These are phyloP conservation scores for Drosophila santomea DNA, from an alignment of 1,140 invertebrate species.

Conservation along the genomic window DNA sequence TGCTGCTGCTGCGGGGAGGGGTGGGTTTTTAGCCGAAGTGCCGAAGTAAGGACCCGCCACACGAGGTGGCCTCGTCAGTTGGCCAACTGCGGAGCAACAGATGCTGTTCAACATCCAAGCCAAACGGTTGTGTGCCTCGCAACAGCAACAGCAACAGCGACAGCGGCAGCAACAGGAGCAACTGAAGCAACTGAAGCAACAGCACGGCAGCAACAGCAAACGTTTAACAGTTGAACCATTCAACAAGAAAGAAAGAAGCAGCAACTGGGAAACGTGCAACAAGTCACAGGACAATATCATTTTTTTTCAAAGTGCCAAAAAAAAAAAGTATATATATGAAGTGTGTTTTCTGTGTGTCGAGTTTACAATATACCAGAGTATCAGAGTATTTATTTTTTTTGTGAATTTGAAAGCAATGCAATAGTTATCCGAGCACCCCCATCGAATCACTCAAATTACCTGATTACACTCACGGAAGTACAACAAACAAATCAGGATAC, in stretches of 20 bases:
- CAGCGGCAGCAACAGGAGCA: not conserved
- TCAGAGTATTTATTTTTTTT: conserved; percentile 14
- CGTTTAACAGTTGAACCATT: not conserved
- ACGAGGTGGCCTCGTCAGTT: conserved; percentile 66
- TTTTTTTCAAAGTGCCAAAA: conserved; percentile 40
- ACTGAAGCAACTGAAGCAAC: conserved; percentile 2
- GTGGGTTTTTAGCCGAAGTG: conserved; percentile 13
- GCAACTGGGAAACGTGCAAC: conserved; percentile 25
- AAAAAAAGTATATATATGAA: not conserved
- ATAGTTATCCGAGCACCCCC: conserved; percentile 11
- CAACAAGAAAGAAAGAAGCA: not conserved
- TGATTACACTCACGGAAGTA: conserved; percentile 16
- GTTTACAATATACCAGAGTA: not conserved
- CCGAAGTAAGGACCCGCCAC: conserved; percentile 5
- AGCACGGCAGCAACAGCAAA: not conserved
- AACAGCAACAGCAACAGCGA: conserved; percentile 12
- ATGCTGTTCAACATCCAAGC: conserved; percentile 80
- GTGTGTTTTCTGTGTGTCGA: conserved; percentile 12
- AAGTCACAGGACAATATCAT: conserved; percentile 30
- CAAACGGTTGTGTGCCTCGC: conserved; percentile 69
- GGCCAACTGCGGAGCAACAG: conserved; percentile 68
- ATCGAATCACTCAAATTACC: conserved; percentile 22
- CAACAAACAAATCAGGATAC: conserved; percentile 7
- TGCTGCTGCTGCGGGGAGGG: not conserved
- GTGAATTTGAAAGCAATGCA: conserved; percentile 17